Evolutionary conservation across 2,888 invertebrate species (phyloP).

Genomic region (Enchytraeus crypticus): DNA sequence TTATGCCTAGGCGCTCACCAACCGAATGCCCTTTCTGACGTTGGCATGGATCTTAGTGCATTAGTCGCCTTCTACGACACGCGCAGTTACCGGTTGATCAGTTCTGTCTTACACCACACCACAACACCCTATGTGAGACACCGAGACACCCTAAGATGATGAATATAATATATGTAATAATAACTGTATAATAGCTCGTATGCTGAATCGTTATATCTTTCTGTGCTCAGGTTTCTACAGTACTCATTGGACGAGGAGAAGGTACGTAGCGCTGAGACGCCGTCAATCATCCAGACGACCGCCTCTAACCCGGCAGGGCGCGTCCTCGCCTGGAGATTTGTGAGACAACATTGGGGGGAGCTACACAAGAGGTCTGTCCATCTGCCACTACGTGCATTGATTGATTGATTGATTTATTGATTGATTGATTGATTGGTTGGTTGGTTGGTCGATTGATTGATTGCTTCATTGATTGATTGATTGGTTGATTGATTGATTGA

Average conservation of each 20-base stretch:
- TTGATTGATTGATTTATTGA: no score
- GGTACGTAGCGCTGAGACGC: slow-evolving; percentile 64
- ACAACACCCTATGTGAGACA: not conserved
- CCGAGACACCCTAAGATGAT: not conserved
- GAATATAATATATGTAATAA: not conserved
- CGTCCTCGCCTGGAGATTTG: slow-evolving; percentile 65
- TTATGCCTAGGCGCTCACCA: no score
- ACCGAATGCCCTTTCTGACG: no score
- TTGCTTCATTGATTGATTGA: no score
- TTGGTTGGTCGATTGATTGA: no score
- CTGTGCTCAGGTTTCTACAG: slow-evolving; percentile 65
- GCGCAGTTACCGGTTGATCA: not conserved
- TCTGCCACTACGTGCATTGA: not conserved
- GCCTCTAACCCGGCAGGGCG: slow-evolving; percentile 59
- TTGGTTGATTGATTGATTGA: no score
- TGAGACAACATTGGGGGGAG: slow-evolving; percentile 62
- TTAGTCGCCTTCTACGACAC: no score
- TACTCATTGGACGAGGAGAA: slow-evolving; percentile 62
- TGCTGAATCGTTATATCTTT: not conserved
- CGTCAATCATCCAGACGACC: slow-evolving; percentile 63
- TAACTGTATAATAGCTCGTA: not conserved
- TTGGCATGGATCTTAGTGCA: no score
- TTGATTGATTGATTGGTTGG: no score
- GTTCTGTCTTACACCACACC: not conserved
- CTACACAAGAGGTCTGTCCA: slow-evolving; percentile 55